Conservation (phyloP, 2,888 invertebrate species). For the Heliconius cydno region DNA sequence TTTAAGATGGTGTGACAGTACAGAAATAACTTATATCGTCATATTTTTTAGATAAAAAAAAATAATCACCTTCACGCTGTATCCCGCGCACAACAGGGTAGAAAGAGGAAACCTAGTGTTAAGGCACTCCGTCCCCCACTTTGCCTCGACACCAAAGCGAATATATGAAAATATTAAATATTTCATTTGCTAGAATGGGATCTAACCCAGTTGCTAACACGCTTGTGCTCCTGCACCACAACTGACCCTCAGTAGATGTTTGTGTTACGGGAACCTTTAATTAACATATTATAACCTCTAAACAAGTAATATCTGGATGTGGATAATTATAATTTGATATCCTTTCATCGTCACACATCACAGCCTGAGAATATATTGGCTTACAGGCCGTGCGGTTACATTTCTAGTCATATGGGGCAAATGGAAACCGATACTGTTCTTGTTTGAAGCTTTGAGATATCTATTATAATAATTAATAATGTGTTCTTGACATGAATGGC, state of each 20-base stretch:
- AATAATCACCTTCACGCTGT: no score
- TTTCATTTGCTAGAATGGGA: no score
- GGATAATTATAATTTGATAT: slow-evolving; percentile 33
- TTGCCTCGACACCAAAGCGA: no score
- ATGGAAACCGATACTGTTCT: slow-evolving; percentile 36
- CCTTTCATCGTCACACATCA: slow-evolving; percentile 46
- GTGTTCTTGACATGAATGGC: background rate
- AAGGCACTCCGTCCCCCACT: no score
- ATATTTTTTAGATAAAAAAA: background rate
- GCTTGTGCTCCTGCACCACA: no score
- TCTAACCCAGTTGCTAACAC: no score
- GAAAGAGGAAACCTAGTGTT: background rate
- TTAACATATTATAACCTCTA: no score
- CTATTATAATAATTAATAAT: background rate
- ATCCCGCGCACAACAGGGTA: no score
- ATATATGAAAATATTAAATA: no score
- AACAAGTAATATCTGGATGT: background rate
- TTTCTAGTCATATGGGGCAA: slow-evolving; percentile 45
- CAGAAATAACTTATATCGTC: background rate
- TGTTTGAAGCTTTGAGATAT: slow-evolving; percentile 9
- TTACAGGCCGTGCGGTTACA: slow-evolving; percentile 47
- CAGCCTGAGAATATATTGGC: slow-evolving; percentile 44
- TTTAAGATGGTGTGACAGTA: background rate
- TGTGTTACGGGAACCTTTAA: background rate
- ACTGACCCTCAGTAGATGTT: no score